Evolutionary conservation across 2,797 vertebrate genomes (phyloP).

Genomic region (Glyptemys insculpta): DNA sequence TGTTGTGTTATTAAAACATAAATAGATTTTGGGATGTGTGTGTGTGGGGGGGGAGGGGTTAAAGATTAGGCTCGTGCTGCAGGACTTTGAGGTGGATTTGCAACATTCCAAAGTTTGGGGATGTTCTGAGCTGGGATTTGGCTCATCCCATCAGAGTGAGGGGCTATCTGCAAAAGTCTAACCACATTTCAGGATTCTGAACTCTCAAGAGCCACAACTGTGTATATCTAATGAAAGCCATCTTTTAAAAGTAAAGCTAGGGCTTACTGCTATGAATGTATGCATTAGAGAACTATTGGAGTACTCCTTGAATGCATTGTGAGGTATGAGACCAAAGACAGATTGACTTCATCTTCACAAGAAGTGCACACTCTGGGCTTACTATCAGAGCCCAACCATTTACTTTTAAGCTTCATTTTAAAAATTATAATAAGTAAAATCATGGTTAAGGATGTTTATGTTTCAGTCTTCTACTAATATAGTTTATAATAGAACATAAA

Average conservation of each 20-base stretch:
- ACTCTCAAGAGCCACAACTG: background rate
- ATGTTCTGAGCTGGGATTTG: background rate
- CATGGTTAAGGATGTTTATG: background rate
- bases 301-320: background rate
- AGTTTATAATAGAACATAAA: too few species aligned
- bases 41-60: background rate
- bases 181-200: background rate
- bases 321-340: background rate
- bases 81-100: background rate
- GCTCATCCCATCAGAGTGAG: background rate
- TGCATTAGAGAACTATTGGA: background rate
- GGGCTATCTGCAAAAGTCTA: background rate
- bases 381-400: background rate
- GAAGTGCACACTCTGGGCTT: background rate
- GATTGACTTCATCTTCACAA: background rate
- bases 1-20: background rate
- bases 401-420: background rate
- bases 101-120: rapidly evolving
- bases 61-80: rapidly evolving
- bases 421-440: too few species aligned
- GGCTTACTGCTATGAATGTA: background rate
- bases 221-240: background rate
- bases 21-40: background rate
- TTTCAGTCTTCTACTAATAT: background rate
- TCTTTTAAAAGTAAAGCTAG: background rate